These are phyloP conservation scores for Pyrrhura leucotis DNA, from an alignment of 2,797 vertebrate species.

Conservation along the genomic window DNA sequence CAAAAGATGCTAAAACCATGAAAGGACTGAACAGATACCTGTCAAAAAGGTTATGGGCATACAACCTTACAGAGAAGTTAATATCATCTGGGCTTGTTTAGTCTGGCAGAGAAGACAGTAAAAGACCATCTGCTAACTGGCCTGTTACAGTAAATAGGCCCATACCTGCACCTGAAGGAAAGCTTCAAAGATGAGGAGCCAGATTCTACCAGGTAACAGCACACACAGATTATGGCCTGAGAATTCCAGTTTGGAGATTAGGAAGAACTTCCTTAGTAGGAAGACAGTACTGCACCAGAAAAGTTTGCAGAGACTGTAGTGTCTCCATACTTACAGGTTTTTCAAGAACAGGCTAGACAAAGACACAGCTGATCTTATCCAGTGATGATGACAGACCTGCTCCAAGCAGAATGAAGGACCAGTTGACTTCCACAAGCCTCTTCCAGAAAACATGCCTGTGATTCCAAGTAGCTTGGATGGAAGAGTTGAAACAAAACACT, in stretches of 20 bases:
- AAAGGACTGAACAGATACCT: neutral
- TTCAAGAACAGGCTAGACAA: neutral
- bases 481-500: neutral
- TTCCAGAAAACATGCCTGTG: neutral
- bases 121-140: neutral
- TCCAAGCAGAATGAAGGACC: neutral
- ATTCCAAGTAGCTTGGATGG: neutral
- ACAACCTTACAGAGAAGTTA: neutral
- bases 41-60: neutral
- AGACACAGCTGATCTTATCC: neutral
- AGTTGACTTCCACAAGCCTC: neutral
- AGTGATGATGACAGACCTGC: neutral
- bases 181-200: neutral
- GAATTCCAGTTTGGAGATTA: neutral
- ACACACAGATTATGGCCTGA: neutral
- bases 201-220: neutral
- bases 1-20: neutral
- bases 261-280: neutral
- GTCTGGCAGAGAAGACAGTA: neutral
- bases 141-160: neutral
- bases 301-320: neutral
- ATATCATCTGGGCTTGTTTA: neutral
- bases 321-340: neutral
- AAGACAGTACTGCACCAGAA: neutral
- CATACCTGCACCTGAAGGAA: neutral